phyloP scores from a whole-genome alignment of 2,888 invertebrate species.

The Xestia c-nigrum region DNA sequence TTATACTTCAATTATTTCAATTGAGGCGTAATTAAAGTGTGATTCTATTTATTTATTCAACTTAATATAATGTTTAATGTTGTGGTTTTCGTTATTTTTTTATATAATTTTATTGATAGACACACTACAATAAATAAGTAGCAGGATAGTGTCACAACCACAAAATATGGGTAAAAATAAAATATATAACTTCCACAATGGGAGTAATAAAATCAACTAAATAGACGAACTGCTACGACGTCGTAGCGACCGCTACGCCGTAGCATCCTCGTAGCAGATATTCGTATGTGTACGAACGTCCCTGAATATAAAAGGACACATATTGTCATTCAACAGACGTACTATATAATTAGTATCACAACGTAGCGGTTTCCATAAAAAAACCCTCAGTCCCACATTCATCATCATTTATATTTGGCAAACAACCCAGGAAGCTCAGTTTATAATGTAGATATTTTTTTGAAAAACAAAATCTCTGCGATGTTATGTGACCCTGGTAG shows the following conservation, averaged over 20 bases:
- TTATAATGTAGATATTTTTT: constrained; percentile 48
- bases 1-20: not conserved
- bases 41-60: not conserved
- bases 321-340: constrained; percentile 22
- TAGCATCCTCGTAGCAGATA: constrained; percentile 21
- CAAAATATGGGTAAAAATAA: not conserved
- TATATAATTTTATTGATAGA: not conserved
- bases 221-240: constrained; percentile 13
- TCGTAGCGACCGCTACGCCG: constrained; percentile 25
- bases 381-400: constrained; percentile 37
- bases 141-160: not conserved
- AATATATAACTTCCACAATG: not conserved
- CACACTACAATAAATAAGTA: not conserved
- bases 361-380: constrained; percentile 35
- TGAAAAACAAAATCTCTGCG: constrained; percentile 55
- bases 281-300: not conserved
- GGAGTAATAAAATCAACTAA: not conserved
- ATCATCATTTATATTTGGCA: constrained; percentile 60
- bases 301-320: constrained; percentile 10
- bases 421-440: constrained; percentile 50
- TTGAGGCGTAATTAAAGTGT: not conserved
- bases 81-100: not conserved
- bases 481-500: constrained; percentile 52
- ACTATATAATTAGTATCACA: constrained; percentile 35
- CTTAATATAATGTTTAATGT: not conserved